A percentile compares a stretch with the other conserved stretches of the same genome.
Conservation (phyloP, 2,797 vertebrate genomes). For the Phrynocephalus forsythii region DNA sequence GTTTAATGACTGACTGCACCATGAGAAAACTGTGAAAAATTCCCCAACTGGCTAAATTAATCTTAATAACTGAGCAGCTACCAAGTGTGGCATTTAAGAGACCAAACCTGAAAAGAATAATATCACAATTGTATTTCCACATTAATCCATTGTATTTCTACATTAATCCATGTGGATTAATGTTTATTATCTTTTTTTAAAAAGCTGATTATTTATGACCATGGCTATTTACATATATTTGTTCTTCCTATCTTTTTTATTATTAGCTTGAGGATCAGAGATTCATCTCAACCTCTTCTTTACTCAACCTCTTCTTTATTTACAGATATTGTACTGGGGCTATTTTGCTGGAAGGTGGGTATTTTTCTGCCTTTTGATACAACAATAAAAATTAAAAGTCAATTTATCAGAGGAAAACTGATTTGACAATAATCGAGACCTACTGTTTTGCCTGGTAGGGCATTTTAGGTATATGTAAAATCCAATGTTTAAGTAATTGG, state of each 20-base stretch:
- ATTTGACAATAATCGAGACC: neutral
- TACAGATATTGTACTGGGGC: neutral
- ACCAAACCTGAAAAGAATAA: neutral
- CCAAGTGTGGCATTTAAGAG: neutral
- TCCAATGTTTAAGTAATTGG: too few relatives aligned
- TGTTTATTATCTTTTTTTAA: neutral
- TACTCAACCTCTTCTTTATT: neutral
- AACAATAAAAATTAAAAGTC: neutral
- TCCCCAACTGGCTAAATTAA: neutral
- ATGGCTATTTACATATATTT: conserved; percentile 38
- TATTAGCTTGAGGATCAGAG: conserved; percentile 26
- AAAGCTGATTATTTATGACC: conserved; percentile 33
- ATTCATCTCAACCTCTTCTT: neutral
- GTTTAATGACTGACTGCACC: too few relatives aligned
- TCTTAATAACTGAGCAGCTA: neutral
- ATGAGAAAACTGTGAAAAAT: neutral
- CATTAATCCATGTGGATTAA: neutral
- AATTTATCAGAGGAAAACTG: neutral
- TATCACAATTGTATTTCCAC: conserved; percentile 7
- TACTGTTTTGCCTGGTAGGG: neutral
- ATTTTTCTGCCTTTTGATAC: neutral
- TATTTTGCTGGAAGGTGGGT: neutral
- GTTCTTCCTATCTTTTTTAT: conserved; percentile 14
- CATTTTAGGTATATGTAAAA: neutral
- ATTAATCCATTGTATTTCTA: neutral